These are phyloP conservation scores for Redunca redunca DNA, from an alignment of 2,113 vertebrate genomes.

Conservation along the genomic window DNA sequence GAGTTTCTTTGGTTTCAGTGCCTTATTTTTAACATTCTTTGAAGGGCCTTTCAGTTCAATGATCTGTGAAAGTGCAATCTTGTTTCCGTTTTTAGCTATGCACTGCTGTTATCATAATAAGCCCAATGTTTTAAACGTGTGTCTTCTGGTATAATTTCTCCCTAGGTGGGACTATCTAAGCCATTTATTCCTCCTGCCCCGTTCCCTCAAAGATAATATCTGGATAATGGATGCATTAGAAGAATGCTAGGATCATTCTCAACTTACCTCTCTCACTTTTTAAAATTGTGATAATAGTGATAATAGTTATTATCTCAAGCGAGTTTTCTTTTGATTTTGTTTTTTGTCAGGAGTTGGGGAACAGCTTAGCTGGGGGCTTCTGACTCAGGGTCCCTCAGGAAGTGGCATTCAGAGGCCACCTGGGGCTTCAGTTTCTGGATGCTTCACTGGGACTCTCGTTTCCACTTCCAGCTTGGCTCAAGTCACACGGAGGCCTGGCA, in stretches of 20 bases:
- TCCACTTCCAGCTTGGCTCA: background rate
- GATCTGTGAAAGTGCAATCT: background rate
- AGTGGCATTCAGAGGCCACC: background rate
- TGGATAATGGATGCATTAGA: background rate
- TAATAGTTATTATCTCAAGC: background rate
- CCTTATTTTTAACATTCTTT: background rate
- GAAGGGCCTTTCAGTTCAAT: background rate
- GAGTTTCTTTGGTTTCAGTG: background rate
- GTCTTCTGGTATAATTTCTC: background rate
- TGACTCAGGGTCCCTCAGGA: background rate
- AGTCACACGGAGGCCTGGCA: accelerated
- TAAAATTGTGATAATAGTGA: too few relatives aligned
- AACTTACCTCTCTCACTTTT: background rate
- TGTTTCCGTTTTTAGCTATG: background rate
- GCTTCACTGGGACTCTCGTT: background rate
- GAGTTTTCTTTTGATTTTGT: background rate
- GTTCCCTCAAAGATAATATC: background rate
- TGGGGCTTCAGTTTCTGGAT: background rate
- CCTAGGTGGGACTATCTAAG: background rate
- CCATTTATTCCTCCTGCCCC: background rate
- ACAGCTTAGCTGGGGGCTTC: background rate
- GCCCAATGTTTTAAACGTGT: background rate
- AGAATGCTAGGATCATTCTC: background rate
- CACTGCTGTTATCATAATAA: background rate
- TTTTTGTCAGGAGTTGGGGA: background rate